Evolutionary conservation across 2,888 invertebrate species (phyloP).

Genomic region (Anticlea derivata): DNA sequence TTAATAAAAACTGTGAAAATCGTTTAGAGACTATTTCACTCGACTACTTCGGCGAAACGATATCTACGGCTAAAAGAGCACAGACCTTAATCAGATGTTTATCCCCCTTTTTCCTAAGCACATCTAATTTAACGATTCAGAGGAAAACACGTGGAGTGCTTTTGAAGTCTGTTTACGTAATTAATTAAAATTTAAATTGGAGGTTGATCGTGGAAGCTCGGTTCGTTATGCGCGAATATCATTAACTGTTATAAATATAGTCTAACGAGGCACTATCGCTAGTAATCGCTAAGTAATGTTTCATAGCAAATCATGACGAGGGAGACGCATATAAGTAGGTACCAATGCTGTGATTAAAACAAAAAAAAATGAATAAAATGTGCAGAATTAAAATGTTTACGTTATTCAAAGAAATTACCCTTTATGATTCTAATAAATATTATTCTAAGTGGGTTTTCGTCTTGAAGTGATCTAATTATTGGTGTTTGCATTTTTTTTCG

Average conservation of each 20-base stretch:
- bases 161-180: constrained; percentile 22
- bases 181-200: constrained; percentile 22
- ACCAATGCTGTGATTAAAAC: too few species aligned
- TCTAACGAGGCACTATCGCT: constrained; percentile 7
- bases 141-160: constrained; percentile 16
- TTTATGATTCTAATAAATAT: too few species aligned
- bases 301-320: neutral
- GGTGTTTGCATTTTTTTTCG: too few species aligned
- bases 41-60: neutral
- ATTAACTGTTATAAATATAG: constrained; percentile 1
- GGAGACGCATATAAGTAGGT: too few species aligned
- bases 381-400: too few species aligned
- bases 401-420: too few species aligned
- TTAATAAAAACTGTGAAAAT: too few species aligned
- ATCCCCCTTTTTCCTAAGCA: constrained; percentile 13
- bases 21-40: too few species aligned
- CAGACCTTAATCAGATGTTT: constrained; percentile 11
- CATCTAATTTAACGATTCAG: constrained; percentile 17
- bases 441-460: too few species aligned
- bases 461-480: too few species aligned
- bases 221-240: constrained; percentile 4
- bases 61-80: constrained; percentile 8
- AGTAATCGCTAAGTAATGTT: neutral
- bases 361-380: too few species aligned
- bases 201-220: constrained; percentile 4